Conservation (phyloP, 2,888 invertebrate species). For the Eurytoma adleriae region DNA sequence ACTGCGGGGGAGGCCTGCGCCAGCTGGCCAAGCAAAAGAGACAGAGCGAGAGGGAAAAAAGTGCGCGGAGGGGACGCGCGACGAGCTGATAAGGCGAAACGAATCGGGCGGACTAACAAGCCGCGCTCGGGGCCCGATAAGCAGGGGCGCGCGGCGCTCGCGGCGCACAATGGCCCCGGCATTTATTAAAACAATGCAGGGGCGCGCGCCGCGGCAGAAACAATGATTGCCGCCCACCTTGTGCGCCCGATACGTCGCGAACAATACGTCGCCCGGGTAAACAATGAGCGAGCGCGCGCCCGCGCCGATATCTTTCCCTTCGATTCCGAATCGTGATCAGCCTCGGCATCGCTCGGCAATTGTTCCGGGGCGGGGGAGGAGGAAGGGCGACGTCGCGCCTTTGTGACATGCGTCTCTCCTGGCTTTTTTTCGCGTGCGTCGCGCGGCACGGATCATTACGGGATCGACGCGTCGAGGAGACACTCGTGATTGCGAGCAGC, state of each 20-base stretch:
- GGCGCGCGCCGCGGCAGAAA: constrained; percentile 25
- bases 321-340: constrained; percentile 68
- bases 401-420: not conserved
- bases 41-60: not conserved
- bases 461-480: constrained; percentile 23
- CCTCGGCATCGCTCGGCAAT: constrained; percentile 64
- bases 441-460: constrained; percentile 39
- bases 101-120: constrained; percentile 58
- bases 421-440: not conserved
- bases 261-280: constrained; percentile 66
- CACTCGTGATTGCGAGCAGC: too few species aligned
- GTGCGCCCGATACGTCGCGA: constrained; percentile 23
- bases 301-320: constrained; percentile 67
- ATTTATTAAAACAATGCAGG: constrained; percentile 56
- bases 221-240: constrained; percentile 49
- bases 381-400: too few species aligned
- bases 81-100: constrained; percentile 53
- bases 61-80: not conserved
- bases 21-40: not conserved
- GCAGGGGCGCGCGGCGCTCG: not conserved
- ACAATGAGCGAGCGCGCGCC: constrained; percentile 60
- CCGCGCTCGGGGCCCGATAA: constrained; percentile 28
- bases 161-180: constrained; percentile 38
- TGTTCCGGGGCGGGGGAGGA: constrained; percentile 59
- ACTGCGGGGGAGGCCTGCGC: too few species aligned